These are phyloP conservation scores for Luehdorfia chinensis DNA, from an alignment of 1,140 invertebrate genomes.

Conservation along the genomic window DNA sequence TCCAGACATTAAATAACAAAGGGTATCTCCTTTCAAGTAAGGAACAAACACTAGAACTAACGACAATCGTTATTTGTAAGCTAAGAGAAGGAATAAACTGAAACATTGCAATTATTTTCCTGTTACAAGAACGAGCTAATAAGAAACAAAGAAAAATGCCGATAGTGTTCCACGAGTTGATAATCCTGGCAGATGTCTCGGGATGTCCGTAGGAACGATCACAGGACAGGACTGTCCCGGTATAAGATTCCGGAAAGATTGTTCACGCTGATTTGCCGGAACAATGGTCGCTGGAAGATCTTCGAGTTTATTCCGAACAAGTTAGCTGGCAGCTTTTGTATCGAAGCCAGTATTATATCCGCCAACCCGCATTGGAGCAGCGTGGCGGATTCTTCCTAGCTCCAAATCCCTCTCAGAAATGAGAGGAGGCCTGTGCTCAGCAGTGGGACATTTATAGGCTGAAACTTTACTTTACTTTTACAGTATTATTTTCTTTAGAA, in stretches of 20 bases:
- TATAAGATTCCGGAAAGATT: slow-evolving; percentile 42
- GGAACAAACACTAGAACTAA: background rate
- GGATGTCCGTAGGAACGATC: slow-evolving; percentile 46
- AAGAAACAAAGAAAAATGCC: slow-evolving; percentile 43
- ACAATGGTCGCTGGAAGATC: slow-evolving; percentile 47
- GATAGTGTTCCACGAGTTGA: slow-evolving; percentile 42
- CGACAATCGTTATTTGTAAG: background rate
- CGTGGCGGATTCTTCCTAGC: too few species aligned
- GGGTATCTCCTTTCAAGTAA: slow-evolving; percentile 1
- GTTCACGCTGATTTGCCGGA: slow-evolving; percentile 49
- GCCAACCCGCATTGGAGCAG: too few species aligned
- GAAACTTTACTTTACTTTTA: too few species aligned
- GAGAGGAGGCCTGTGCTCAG: too few species aligned
- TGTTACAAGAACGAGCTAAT: slow-evolving; percentile 28
- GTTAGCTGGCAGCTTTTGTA: slow-evolving; percentile 51
- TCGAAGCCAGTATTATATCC: slow-evolving; percentile 35
- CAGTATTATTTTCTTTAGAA: slow-evolving; percentile 10
- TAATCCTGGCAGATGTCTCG: slow-evolving; percentile 51
- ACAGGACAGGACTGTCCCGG: slow-evolving; percentile 36
- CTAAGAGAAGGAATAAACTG: slow-evolving; percentile 4
- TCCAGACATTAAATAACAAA: too few species aligned
- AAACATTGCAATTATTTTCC: slow-evolving; percentile 6
- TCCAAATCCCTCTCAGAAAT: too few species aligned
- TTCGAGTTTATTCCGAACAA: slow-evolving; percentile 36
- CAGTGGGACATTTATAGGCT: too few species aligned